A percentile compares a stretch with the other conserved stretches of the same genome.
phyloP scores from a whole-genome alignment of 2,888 invertebrate species.

The Norana najaformis region DNA sequence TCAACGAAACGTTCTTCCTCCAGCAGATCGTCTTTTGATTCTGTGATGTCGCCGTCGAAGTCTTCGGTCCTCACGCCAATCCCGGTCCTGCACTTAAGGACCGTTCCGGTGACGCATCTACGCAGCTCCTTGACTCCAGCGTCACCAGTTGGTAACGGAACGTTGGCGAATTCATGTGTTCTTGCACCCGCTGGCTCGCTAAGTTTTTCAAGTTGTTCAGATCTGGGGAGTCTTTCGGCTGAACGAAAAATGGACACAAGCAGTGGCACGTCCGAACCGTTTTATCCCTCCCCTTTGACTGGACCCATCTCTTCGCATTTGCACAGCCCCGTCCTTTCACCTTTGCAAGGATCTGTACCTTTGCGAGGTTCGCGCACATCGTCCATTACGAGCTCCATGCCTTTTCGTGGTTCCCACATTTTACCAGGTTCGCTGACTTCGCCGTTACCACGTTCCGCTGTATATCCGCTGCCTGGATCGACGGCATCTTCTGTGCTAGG shows the following conservation, averaged over 20 bases:
- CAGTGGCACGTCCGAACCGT: background rate
- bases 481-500: background rate
- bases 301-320: background rate
- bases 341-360: background rate
- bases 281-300: background rate
- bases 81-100: constrained; percentile 25
- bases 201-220: background rate
- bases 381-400: background rate
- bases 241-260: background rate
- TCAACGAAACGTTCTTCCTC: background rate
- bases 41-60: background rate
- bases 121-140: background rate
- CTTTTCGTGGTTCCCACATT: background rate
- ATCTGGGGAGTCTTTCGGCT: background rate
- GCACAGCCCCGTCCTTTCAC: background rate
- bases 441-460: too few species aligned
- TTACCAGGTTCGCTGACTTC: background rate
- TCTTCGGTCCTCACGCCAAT: constrained; percentile 30
- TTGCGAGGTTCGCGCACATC: background rate
- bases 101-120: background rate
- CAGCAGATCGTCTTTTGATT: background rate
- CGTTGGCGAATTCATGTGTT: background rate
- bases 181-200: background rate
- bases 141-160: constrained; percentile 9
- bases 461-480: background rate